Evolutionary conservation across 2,797 vertebrate genomes (phyloP), one percentile per base, ranked within the genome.

Genomic region (Gadopsis marmoratus): DNA sequence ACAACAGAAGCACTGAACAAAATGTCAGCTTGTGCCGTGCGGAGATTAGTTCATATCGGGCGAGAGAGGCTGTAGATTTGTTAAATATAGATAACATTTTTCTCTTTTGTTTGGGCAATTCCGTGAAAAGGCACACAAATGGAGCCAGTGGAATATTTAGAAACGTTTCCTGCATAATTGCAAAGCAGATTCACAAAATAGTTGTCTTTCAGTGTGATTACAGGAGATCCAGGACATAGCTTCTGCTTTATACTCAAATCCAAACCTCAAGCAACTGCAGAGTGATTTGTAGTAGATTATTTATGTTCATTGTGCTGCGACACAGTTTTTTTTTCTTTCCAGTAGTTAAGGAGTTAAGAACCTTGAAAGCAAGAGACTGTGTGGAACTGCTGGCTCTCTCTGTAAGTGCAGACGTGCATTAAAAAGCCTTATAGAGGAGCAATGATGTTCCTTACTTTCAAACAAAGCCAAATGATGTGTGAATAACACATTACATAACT

Each of bases 21-120:
- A 66, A 71, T 45, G 62, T 6, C 62, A 45, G 76, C 29, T 43
- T 19, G 54, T 53, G 69, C 45, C 76, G 17, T 31, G 62, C 72
- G 60, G 54, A 72, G 61, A 60, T 35, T 1, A 53, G 23, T 53
- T 61, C 16, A 45, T 21, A 33, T 19, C 26, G 19, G 47, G 26
- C 9, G 37, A 35, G 21, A 66, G 35, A 33, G 19, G 47, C 21
- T 41, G 50, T 3, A 17, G 50, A 48, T 29, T 29, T 56, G n/a
- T 47, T 6, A n/a, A 47, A 63, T 26, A 62, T 0, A 65, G 23
- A 51, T 2, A 11, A 33, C 3, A 53, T 35, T 39, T 71, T 10
- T 26, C 23, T 43, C 55, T 39, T 43, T 41, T 29, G 26, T 66
- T 33, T 5, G 1, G 11, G 12, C 37, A 45, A 47, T 39, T 48